These are phyloP conservation scores for Sinocyclocheilus grahami DNA, from an alignment of 2,113 vertebrate genomes.

Conservation along the genomic window DNA sequence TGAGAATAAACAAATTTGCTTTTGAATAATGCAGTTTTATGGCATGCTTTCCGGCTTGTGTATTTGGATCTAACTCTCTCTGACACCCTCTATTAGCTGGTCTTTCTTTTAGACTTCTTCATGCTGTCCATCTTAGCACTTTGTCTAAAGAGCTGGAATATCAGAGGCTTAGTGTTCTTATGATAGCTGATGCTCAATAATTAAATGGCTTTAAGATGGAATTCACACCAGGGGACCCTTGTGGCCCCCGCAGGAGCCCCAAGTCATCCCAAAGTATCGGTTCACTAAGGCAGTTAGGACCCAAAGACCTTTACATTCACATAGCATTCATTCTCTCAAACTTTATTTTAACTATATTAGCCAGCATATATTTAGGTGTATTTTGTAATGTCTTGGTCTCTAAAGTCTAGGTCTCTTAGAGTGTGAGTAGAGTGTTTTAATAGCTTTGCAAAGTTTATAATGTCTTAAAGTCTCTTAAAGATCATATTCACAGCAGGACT, in stretches of 20 bases:
- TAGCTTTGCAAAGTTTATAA: neutral
- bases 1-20: slow-evolving; percentile 51
- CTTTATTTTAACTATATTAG: neutral
- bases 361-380: neutral
- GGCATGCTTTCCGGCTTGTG: slow-evolving; percentile 1
- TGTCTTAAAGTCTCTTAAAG: neutral
- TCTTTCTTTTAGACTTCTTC: neutral
- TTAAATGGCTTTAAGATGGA: slow-evolving; percentile 65
- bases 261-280: slow-evolving; percentile 53
- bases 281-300: slow-evolving; percentile 47
- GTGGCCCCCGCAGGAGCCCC: slow-evolving; percentile 49
- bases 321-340: neutral
- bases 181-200: slow-evolving; percentile 67
- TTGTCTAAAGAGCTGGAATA: slow-evolving; percentile 58
- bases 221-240: slow-evolving; percentile 67
- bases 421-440: no score
- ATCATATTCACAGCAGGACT: neutral
- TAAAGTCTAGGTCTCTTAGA: no score
- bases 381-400: no score
- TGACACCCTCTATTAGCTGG: slow-evolving; percentile 5
- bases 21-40: slow-evolving; percentile 32
- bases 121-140: slow-evolving; percentile 29
- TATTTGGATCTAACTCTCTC: slow-evolving; percentile 6
- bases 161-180: slow-evolving; percentile 61
- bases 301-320: slow-evolving; percentile 21